Evolutionary conservation across 2,888 invertebrate species (phyloP).

Genomic region (Petrolisthes manimaculis): DNA sequence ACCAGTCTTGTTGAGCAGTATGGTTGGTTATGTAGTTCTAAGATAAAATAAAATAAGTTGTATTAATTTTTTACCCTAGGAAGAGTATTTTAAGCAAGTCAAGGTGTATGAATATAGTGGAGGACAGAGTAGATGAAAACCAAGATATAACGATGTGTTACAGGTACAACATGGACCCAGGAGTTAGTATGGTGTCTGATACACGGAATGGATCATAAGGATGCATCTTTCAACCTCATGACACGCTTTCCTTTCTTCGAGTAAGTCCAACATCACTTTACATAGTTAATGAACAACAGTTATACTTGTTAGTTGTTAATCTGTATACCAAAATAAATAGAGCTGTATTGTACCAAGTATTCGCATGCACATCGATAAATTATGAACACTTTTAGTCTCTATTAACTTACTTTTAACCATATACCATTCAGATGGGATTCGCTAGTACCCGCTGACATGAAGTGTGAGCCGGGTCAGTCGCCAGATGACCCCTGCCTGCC

Average conservation of each 20-base stretch:
- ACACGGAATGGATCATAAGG: constrained; percentile 29
- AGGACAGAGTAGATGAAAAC: too few relatives aligned
- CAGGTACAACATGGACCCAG: constrained; percentile 65
- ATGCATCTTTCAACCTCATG: constrained; percentile 23
- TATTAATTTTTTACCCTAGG: too few relatives aligned
- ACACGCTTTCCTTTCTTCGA: constrained; percentile 59
- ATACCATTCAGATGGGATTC: constrained; percentile 37
- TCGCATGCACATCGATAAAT: not conserved
- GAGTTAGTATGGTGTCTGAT: constrained; percentile 63
- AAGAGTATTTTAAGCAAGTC: too few relatives aligned
- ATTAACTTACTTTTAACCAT: too few relatives aligned
- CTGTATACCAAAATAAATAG: too few relatives aligned
- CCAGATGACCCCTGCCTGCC: constrained; percentile 37
- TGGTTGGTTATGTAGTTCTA: too few relatives aligned
- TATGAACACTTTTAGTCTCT: not conserved
- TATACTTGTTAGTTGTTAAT: too few relatives aligned
- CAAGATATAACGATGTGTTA: not conserved
- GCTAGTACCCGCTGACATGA: constrained; percentile 16
- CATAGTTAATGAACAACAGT: too few relatives aligned
- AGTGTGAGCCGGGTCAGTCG: not conserved
- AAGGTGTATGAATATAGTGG: too few relatives aligned
- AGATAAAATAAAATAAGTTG: too few relatives aligned
- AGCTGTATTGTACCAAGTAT: not conserved
- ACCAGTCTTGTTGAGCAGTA: too few relatives aligned
- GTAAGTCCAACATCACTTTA: constrained; percentile 21